These are phyloP conservation scores for Trematocara caparti DNA, from an alignment of 2,797 vertebrate genomes.

Conservation along the genomic window DNA sequence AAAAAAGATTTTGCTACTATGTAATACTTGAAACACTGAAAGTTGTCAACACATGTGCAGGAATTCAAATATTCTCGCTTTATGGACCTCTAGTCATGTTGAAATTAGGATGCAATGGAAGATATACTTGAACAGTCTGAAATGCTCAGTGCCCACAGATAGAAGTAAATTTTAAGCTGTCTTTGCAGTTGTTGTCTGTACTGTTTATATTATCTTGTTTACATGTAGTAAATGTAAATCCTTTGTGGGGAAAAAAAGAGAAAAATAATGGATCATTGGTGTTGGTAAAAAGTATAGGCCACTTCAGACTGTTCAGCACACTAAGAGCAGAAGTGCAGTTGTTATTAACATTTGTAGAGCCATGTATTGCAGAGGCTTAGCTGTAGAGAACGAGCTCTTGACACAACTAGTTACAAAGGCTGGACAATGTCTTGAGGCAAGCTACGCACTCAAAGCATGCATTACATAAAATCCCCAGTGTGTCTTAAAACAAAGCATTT, in stretches of 20 bases:
- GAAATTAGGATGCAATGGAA: background rate
- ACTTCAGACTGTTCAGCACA: background rate
- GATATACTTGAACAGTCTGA: background rate
- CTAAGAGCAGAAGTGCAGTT: slow-evolving; percentile 3
- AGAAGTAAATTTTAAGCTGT: background rate
- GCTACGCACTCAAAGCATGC: background rate
- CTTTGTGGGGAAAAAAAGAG: background rate
- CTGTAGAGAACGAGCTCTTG: background rate
- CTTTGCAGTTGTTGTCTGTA: background rate
- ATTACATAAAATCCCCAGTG: background rate
- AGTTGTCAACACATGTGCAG: background rate
- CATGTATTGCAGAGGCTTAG: background rate
- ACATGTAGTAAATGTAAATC: background rate
- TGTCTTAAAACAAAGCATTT: background rate
- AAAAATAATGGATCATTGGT: background rate
- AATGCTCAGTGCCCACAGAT: background rate
- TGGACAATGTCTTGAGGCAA: background rate
- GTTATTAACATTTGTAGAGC: background rate
- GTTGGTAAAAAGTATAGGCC: background rate
- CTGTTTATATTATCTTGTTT: background rate
- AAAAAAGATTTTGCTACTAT: background rate
- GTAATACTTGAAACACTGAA: background rate
- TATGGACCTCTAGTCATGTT: background rate
- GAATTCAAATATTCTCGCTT: background rate
- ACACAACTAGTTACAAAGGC: background rate